Percentiles rank a stretch among this genome's conserved stretches.
phyloP scores from a whole-genome alignment of 1,140 invertebrate genomes.

The Zelostemma sp. region DNA sequence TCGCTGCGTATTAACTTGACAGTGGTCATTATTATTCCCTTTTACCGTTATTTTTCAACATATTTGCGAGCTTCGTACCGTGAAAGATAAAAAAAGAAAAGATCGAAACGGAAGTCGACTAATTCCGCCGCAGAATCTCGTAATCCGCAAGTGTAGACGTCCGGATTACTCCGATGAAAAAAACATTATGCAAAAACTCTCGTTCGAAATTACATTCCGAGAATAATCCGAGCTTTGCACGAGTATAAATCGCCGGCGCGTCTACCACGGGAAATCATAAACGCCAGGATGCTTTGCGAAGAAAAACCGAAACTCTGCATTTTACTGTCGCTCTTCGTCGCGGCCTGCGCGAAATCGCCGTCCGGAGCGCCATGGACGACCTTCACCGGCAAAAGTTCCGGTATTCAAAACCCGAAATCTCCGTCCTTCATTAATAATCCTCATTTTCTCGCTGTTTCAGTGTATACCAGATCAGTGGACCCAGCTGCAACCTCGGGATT shows the following conservation, averaged over 20 bases:
- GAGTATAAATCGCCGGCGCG: slow-evolving; percentile 41
- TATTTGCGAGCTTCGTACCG: too few species aligned
- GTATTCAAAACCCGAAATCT: slow-evolving; percentile 20
- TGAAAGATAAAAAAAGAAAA: too few species aligned
- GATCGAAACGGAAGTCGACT: too few species aligned
- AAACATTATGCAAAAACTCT: too few species aligned
- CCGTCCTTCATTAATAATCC: background rate
- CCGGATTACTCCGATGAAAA: slow-evolving; percentile 60
- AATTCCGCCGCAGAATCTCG: too few species aligned
- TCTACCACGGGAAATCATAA: slow-evolving; percentile 35
- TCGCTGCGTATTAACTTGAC: too few species aligned
- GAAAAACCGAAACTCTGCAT: slow-evolving; percentile 28
- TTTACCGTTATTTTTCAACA: too few species aligned
- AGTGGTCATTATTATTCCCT: too few species aligned
- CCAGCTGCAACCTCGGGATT: slow-evolving; percentile 39
- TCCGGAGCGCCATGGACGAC: slow-evolving; percentile 39
- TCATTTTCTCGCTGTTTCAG: slow-evolving; percentile 22
- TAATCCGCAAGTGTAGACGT: slow-evolving; percentile 57
- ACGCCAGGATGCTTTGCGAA: slow-evolving; percentile 45
- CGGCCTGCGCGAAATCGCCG: slow-evolving; percentile 34
- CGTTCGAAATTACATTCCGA: too few species aligned
- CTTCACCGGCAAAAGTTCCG: slow-evolving; percentile 44
- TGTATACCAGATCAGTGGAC: slow-evolving; percentile 52
- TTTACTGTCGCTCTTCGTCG: slow-evolving; percentile 32
- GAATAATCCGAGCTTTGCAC: slow-evolving; percentile 33